Conservation (phyloP, 2,113 vertebrate species). For the Cyanistes caeruleus region DNA sequence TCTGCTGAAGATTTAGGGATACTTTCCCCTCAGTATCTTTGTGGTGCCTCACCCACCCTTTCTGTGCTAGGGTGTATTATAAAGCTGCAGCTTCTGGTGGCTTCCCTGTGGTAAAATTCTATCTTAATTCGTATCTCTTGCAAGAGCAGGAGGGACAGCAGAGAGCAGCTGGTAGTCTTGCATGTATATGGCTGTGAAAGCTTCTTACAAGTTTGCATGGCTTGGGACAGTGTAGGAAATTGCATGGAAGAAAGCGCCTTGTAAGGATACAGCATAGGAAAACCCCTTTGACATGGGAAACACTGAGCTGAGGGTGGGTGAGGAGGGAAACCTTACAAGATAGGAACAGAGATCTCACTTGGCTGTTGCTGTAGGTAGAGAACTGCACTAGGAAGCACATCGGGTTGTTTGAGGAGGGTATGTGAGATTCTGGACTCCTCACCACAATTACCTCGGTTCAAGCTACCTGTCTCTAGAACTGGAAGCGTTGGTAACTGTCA, state of each 20-base stretch:
- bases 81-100: neutral
- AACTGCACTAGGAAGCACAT: rapidly evolving
- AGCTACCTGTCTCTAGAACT: neutral
- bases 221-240: neutral
- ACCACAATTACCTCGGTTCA: neutral
- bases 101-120: neutral
- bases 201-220: neutral
- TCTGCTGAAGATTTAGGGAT: neutral
- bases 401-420: rapidly evolving
- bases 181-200: rapidly evolving
- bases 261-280: neutral
- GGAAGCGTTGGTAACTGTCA: neutral
- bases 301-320: neutral
- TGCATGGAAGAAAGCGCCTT: rapidly evolving
- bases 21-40: neutral
- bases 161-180: neutral
- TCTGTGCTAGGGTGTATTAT: rapidly evolving
- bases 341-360: neutral
- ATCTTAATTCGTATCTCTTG: neutral
- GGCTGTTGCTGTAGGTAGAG: neutral
- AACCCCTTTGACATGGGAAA: neutral
- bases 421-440: neutral
- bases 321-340: neutral
- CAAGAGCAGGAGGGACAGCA: neutral
- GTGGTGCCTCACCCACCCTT: neutral